These are phyloP conservation scores for Megalops atlanticus DNA, from an alignment of 2,113 vertebrate genomes.

Conservation along the genomic window DNA sequence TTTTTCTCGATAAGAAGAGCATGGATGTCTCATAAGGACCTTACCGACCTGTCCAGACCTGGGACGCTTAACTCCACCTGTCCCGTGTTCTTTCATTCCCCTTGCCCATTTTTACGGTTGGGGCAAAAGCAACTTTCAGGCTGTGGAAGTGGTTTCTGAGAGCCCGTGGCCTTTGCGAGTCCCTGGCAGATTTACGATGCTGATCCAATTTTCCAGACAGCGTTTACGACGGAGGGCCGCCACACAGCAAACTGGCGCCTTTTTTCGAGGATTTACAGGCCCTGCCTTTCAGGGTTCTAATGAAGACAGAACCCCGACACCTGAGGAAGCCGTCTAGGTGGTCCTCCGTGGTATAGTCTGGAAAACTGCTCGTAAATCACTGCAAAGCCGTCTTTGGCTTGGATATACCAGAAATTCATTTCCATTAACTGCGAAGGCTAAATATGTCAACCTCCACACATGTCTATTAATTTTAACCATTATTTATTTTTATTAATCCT, in stretches of 20 bases:
- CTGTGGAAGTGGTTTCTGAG: background rate
- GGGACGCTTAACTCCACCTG: background rate
- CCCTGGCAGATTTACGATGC: no score
- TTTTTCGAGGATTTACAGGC: background rate
- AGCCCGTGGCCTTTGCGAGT: no score
- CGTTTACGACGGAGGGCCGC: background rate
- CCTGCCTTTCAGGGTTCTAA: no score
- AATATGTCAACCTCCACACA: background rate
- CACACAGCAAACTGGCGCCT: background rate
- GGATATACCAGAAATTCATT: background rate
- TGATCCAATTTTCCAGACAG: slow-evolving; percentile 9
- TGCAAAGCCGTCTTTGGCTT: background rate
- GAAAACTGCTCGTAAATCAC: background rate
- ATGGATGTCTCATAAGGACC: background rate
- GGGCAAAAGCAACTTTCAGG: background rate
- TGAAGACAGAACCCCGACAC: background rate
- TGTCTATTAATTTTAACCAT: background rate
- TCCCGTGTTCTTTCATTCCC: background rate
- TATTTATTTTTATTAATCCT: background rate
- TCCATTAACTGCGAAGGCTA: background rate
- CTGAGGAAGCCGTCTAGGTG: slow-evolving; percentile 7
- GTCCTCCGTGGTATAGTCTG: background rate
- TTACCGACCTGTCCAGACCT: background rate
- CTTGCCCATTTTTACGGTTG: background rate
- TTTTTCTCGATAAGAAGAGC: background rate